These are phyloP conservation scores for Dasyurus viverrinus DNA, from an alignment of 2,113 vertebrate species.

Conservation along the genomic window DNA sequence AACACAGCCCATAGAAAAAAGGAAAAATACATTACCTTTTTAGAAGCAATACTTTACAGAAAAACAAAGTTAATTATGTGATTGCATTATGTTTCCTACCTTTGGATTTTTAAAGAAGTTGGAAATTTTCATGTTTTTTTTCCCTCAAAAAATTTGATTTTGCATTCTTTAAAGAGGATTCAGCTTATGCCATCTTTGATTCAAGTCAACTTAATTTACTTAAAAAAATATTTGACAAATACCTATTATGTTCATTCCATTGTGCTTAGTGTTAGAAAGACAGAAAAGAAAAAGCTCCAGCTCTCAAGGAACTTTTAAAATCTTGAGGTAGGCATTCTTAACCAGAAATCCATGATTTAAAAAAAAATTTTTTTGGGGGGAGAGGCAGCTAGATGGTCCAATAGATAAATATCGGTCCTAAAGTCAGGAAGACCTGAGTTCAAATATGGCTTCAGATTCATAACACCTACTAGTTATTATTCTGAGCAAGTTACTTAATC, in stretches of 20 bases:
- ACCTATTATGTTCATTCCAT: not conserved
- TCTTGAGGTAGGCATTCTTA: not conserved
- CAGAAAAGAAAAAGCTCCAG: not conserved
- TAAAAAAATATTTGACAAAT: not conserved
- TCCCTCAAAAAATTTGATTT: slow-evolving; percentile 6
- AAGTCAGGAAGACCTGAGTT: too few relatives aligned
- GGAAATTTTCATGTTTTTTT: not conserved
- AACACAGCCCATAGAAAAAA: slow-evolving; percentile 4
- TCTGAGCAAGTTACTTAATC: too few relatives aligned
- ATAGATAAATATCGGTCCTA: too few relatives aligned
- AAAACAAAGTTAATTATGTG: not conserved
- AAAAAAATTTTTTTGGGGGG: too few relatives aligned
- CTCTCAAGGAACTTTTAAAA: not conserved
- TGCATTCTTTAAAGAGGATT: slow-evolving; percentile 28
- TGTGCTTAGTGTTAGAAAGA: not conserved
- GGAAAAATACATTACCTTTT: slow-evolving; percentile 19
- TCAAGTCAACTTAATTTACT: not conserved
- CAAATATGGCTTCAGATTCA: too few relatives aligned
- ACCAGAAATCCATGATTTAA: not conserved
- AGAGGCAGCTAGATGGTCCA: too few relatives aligned
- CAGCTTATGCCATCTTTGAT: not conserved
- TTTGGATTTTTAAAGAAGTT: slow-evolving; percentile 32
- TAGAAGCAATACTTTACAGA: not conserved
- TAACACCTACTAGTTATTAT: too few relatives aligned
- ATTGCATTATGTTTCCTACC: not conserved